phyloP scores from a whole-genome alignment of 37 sponge, comb jelly and placozoan genomes.

The Petrosia ficiformis region DNA sequence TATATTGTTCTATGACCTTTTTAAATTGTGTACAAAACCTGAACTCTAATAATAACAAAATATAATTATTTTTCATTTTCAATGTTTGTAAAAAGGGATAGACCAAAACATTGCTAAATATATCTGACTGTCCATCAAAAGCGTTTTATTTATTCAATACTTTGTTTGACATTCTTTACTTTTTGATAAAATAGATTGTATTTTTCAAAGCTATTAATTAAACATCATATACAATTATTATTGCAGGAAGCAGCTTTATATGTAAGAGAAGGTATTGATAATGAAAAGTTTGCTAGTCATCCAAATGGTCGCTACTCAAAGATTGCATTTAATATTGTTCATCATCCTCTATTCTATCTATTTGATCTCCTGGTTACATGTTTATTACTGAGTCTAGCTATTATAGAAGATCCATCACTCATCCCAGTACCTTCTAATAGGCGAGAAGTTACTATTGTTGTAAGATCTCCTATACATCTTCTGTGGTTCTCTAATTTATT shows the following conservation, averaged over 20 bases:
- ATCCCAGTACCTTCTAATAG: not conserved
- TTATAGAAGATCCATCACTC: constrained; percentile 65
- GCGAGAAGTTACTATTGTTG: not conserved
- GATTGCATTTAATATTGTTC: constrained; percentile 66
- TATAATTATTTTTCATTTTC: too few species aligned
- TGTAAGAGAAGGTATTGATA: constrained; percentile 74
- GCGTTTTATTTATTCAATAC: too few species aligned
- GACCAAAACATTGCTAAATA: too few species aligned
- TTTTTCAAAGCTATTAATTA: too few species aligned
- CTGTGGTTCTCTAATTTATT: not conserved
- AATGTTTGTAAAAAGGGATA: too few species aligned
- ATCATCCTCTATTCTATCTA: constrained; percentile 56
- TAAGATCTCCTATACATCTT: not conserved
- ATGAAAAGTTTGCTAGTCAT: constrained; percentile 72
- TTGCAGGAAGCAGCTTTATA: constrained; percentile 81
- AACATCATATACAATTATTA: too few species aligned
- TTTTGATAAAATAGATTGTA: too few species aligned
- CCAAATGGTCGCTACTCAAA: constrained; percentile 47
- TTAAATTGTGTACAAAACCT: too few species aligned
- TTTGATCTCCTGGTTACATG: constrained; percentile 35
- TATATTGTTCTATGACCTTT: too few species aligned
- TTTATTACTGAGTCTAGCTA: constrained; percentile 61
- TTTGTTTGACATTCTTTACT: too few species aligned
- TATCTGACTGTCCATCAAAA: too few species aligned
- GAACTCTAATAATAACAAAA: too few species aligned